A percentile compares a stretch with the other conserved stretches of the same genome.
These are phyloP conservation scores for Onychomys torridus DNA, from an alignment of 2,797 vertebrate species.

Conservation along the genomic window DNA sequence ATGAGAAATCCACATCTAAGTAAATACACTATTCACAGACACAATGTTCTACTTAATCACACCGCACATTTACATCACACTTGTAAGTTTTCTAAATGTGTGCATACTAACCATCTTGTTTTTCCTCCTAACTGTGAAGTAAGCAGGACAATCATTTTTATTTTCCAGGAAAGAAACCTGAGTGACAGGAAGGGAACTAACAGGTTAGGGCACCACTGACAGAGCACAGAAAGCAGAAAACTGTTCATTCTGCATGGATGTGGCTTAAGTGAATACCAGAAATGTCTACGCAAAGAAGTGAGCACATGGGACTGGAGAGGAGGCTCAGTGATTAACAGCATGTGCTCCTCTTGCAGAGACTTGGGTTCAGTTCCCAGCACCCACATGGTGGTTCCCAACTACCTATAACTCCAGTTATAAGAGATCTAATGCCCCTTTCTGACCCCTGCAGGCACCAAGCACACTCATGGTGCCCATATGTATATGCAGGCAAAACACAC, in stretches of 20 bases:
- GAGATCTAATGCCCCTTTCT: neutral
- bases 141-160: neutral
- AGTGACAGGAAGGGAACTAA: neutral
- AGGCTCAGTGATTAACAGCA: neutral
- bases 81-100: slow-evolving; percentile 49
- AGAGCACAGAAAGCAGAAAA: slow-evolving; percentile 21
- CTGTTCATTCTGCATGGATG: neutral
- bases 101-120: slow-evolving; percentile 48
- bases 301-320: neutral
- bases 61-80: neutral
- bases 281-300: neutral
- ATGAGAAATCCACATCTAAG: slow-evolving; percentile 31
- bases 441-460: neutral
- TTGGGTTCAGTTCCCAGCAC: neutral
- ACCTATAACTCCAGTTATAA: neutral
- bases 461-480: no score
- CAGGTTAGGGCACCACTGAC: neutral
- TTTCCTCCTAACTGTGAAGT: slow-evolving; percentile 35
- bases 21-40: slow-evolving; percentile 14
- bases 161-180: slow-evolving; percentile 50
- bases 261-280: neutral
- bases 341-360: neutral
- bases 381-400: neutral
- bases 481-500: neutral
- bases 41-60: slow-evolving; percentile 44